These are phyloP conservation scores for Sinella curviseta DNA, from an alignment of 1,140 invertebrate species.

Conservation along the genomic window DNA sequence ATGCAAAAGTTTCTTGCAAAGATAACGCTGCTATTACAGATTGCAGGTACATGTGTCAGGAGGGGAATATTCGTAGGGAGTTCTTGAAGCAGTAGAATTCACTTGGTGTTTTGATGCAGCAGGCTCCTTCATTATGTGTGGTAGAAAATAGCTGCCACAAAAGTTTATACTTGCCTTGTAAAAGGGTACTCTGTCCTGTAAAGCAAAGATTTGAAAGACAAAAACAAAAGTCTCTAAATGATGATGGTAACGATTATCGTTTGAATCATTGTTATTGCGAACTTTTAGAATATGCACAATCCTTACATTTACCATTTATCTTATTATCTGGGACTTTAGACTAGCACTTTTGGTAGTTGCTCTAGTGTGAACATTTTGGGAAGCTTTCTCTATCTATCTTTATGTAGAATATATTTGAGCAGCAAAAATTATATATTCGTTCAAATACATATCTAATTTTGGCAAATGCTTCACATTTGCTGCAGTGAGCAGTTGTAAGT, in stretches of 20 bases:
- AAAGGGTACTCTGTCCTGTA: background rate
- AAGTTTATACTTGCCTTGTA: background rate
- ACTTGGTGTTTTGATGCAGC: too few relatives aligned
- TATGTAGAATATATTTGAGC: too few relatives aligned
- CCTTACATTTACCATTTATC: background rate
- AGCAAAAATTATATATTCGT: too few relatives aligned
- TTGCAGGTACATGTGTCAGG: too few relatives aligned
- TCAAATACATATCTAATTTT: background rate
- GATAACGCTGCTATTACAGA: too few relatives aligned
- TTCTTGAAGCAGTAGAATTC: too few relatives aligned
- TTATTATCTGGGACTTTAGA: background rate
- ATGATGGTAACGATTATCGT: background rate
- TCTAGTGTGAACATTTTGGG: constrained; percentile 3
- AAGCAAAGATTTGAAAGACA: background rate
- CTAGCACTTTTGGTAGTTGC: background rate
- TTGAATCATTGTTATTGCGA: too few relatives aligned
- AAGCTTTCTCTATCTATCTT: constrained; percentile 12
- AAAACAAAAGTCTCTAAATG: background rate
- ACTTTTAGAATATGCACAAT: background rate
- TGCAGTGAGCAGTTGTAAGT: background rate
- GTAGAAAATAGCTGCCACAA: too few relatives aligned
- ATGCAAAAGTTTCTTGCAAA: too few relatives aligned
- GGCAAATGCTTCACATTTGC: background rate
- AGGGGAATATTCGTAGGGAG: too few relatives aligned
- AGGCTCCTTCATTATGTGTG: too few relatives aligned